phyloP scores from a whole-genome alignment of 1,140 invertebrate genomes.

The Maniola jurtina region DNA sequence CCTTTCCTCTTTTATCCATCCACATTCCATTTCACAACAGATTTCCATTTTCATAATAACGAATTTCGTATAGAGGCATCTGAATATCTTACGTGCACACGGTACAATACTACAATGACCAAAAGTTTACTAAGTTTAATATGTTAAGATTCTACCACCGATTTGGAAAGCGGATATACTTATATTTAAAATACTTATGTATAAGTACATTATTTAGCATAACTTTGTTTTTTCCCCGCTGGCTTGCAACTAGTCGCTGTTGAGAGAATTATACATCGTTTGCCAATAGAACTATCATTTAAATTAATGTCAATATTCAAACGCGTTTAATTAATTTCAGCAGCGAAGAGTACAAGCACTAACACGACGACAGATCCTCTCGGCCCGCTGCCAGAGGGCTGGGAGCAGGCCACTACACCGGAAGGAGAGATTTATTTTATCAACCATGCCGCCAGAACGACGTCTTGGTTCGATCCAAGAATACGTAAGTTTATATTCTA shows the following conservation, averaged over 20 bases:
- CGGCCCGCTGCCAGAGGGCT: slow-evolving; percentile 94
- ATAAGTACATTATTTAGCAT: not conserved
- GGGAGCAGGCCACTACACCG: slow-evolving; percentile 95
- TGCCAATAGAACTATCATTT: slow-evolving; percentile 32
- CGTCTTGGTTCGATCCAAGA: slow-evolving; percentile 98
- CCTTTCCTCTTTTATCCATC: no score
- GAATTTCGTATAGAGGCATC: no score
- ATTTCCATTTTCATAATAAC: no score
- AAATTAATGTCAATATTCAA: slow-evolving; percentile 35
- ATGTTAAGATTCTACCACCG: no score
- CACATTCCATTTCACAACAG: no score
- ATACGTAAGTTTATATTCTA: slow-evolving; percentile 85
- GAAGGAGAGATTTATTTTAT: slow-evolving; percentile 98
- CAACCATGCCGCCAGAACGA: slow-evolving; percentile 95
- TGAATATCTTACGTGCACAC: no score
- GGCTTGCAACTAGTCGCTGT: slow-evolving; percentile 71
- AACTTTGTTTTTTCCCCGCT: not conserved
- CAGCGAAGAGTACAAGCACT: slow-evolving; percentile 77
- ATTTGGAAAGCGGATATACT: no score
- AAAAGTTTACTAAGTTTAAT: no score
- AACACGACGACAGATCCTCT: slow-evolving; percentile 78
- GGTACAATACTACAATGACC: no score
- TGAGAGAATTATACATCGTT: slow-evolving; percentile 62
- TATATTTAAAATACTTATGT: not conserved
- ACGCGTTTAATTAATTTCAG: slow-evolving; percentile 69